Conservation (phyloP, 2,113 vertebrate species). For the Potamarius usumacintae region DNA sequence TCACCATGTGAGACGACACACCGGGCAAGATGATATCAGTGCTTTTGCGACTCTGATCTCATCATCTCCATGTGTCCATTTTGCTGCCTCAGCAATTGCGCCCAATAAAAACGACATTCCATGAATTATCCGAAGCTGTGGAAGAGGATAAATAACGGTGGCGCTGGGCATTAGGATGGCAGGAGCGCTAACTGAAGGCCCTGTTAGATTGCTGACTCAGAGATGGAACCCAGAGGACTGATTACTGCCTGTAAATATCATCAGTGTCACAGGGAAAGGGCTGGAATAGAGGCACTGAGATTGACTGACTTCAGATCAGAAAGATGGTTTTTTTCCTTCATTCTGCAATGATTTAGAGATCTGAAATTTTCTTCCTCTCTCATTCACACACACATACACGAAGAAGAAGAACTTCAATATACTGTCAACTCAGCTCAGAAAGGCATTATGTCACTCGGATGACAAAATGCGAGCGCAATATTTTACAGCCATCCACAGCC, state of each 20-base stretch:
- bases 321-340: background rate
- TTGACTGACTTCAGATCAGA: background rate
- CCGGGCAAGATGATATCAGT: too few species aligned
- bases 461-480: background rate
- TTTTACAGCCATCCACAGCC: background rate
- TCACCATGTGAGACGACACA: background rate
- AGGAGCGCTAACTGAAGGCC: constrained; percentile 63
- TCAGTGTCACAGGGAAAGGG: background rate
- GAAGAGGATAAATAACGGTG: constrained; percentile 62
- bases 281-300: background rate
- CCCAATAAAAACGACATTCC: constrained; percentile 65
- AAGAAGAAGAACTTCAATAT: constrained; percentile 3
- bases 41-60: constrained; percentile 36
- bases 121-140: constrained; percentile 64
- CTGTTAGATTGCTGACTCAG: constrained; percentile 65
- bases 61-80: constrained; percentile 53
- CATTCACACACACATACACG: constrained; percentile 39
- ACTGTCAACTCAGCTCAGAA: background rate
- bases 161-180: constrained; percentile 54
- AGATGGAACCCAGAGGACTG: constrained; percentile 51
- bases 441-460: background rate
- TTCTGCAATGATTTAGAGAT: background rate
- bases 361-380: constrained; percentile 14
- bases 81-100: constrained; percentile 64
- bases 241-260: constrained; percentile 58